Evolutionary conservation across 1,140 invertebrate genomes (phyloP).

Genomic region (Uloborus diversus): DNA sequence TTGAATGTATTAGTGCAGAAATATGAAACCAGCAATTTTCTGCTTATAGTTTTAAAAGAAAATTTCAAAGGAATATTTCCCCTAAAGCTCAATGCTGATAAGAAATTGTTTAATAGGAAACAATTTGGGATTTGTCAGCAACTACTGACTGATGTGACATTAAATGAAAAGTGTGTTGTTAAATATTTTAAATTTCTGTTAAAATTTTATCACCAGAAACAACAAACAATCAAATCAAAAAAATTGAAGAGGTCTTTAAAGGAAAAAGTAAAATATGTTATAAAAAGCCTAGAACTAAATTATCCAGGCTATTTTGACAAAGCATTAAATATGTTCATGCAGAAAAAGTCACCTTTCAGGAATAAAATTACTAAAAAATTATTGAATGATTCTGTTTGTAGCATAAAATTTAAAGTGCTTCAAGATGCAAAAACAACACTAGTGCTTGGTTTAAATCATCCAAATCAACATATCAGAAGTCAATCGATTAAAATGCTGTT

Average conservation of each 20-base stretch:
- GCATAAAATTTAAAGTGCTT: conserved; percentile 14
- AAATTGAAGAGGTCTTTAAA: background rate
- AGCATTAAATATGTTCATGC: conserved; percentile 22
- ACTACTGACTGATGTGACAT: background rate
- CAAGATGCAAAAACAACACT: conserved; percentile 4
- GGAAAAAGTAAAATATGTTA: background rate
- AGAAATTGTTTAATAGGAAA: background rate
- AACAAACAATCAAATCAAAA: background rate
- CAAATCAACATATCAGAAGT: conserved; percentile 9
- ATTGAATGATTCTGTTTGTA: conserved; percentile 27
- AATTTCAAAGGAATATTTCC: background rate
- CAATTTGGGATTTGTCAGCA: background rate
- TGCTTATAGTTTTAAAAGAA: too few species aligned
- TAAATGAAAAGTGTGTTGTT: background rate
- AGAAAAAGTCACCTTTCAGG: background rate
- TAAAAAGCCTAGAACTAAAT: conserved; percentile 22
- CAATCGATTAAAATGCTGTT: conserved; percentile 1
- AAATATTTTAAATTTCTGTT: background rate
- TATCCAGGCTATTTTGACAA: conserved; percentile 56
- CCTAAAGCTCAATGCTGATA: background rate
- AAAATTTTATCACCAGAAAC: background rate
- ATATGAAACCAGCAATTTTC: background rate
- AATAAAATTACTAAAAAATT: conserved; percentile 1
- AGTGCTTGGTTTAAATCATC: conserved; percentile 51
- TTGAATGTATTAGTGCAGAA: background rate